Evolutionary conservation across 2,113 vertebrate genomes (phyloP).

Genomic region (Mystacornis crossleyi): DNA sequence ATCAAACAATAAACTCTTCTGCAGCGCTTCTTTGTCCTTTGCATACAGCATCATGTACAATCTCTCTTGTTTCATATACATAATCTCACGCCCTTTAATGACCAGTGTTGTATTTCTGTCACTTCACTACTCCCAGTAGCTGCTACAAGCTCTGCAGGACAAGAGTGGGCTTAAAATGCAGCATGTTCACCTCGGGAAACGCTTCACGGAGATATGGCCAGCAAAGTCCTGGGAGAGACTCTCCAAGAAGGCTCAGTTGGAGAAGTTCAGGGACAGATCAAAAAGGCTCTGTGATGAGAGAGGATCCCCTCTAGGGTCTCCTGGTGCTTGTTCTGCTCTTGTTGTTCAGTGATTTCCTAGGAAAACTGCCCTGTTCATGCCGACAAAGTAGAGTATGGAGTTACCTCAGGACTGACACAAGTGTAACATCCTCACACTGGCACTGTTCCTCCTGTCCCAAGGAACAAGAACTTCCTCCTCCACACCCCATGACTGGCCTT

Average conservation of each 20-base stretch:
- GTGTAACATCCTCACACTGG: neutral
- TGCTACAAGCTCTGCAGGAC: neutral
- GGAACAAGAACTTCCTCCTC: neutral
- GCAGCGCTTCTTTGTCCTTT: neutral
- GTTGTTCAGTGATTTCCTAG: neutral
- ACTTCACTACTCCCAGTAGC: neutral
- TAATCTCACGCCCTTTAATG: neutral
- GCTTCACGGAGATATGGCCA: neutral
- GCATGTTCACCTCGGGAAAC: neutral
- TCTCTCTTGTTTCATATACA: neutral
- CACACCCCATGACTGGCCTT: neutral
- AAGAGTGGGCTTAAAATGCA: neutral
- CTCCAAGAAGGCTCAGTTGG: neutral
- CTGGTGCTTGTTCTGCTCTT: neutral
- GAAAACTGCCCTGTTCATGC: neutral
- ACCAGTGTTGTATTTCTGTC: neutral
- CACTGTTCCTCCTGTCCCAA: neutral
- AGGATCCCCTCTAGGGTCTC: neutral
- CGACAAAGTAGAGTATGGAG: rapidly evolving
- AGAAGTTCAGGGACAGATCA: neutral
- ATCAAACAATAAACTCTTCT: neutral
- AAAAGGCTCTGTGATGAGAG: neutral
- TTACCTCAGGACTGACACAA: neutral
- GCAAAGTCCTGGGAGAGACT: neutral
- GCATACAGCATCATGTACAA: neutral